Evolutionary conservation across 2,888 invertebrate species (phyloP), one percentile per base, ranked within the genome.

Genomic region (Microctonus aethiopoides): DNA sequence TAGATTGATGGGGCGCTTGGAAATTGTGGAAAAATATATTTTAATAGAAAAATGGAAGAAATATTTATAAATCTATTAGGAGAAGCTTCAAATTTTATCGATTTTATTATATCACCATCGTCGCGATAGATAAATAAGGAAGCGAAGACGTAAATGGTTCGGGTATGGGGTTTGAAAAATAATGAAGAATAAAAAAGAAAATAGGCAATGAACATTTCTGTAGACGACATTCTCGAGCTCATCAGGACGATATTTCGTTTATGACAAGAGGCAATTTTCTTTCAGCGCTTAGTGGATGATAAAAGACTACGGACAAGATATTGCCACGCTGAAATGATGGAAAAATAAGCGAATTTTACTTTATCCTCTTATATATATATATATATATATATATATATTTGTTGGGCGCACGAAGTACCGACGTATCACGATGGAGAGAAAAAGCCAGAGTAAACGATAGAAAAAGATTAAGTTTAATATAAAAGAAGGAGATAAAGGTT

Each of bases 331-430:
- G 80, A 79, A 80, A 80, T 82, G 84, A 85, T 84, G 85, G 77
- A 82, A 86, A 86, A 85, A 85, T 86, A 86, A 86, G 84, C 84
- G 81, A 84, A 86, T 86, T 86, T 86, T 80, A 82, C 79, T 79
- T 77, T 77, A 74, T 76, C 77, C 77, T 78, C 76, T 75, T 76
- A 75, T 75, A 73, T 72, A 41, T 72, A 65, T 46, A n/a, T 46
- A 16, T 76, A 75, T 75, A 73, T 72, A 41, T 72, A 65, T 46
- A n/a, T 46, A 16, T 46, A 46, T 46, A 46, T 34, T 29, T 29
- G 63, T 60, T 64, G 67, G 24, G 57, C 52, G 61, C 10, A 36
- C 56, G 64, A 56, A 52, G 64, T 60, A 59, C 51, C 67, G 39
- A 52, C 52, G 65, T 59, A 74, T 69, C 70, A 68, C 57, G 71